Evolutionary conservation across 2,113 vertebrate species (phyloP).

Genomic region (Oreochromis spilurus): DNA sequence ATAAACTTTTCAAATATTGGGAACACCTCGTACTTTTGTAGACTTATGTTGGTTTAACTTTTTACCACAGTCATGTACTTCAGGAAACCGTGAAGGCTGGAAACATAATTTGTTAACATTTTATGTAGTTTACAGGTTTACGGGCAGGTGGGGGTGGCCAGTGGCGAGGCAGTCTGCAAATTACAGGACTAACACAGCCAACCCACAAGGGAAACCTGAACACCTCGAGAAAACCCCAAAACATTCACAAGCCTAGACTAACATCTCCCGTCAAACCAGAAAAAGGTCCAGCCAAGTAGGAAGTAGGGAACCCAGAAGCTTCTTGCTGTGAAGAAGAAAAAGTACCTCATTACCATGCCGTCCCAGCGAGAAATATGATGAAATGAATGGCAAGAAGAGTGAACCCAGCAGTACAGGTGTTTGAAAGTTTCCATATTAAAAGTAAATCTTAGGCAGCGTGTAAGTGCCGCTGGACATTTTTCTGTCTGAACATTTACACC

Average conservation of each 20-base stretch:
- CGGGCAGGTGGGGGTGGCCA: background rate
- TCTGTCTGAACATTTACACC: background rate
- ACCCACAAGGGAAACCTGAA: background rate
- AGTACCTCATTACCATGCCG: background rate
- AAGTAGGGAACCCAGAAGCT: background rate
- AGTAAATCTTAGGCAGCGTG: background rate
- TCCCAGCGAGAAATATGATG: background rate
- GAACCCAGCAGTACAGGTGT: background rate
- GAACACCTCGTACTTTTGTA: background rate
- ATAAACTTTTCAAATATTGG: background rate
- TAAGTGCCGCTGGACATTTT: background rate
- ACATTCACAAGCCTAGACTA: background rate
- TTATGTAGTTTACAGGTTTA: background rate
- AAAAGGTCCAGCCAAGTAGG: background rate
- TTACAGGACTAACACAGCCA: background rate
- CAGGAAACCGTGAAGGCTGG: background rate
- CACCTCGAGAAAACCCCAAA: background rate
- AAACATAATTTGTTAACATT: background rate
- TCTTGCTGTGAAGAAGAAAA: background rate
- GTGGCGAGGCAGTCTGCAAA: background rate
- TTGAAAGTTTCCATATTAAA: background rate
- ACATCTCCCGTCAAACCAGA: background rate
- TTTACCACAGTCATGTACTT: background rate
- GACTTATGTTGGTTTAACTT: background rate
- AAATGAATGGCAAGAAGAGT: background rate